Base-by-base conservation (phyloP, 2,113 vertebrate species). In the Sialia sialis region DNA sequence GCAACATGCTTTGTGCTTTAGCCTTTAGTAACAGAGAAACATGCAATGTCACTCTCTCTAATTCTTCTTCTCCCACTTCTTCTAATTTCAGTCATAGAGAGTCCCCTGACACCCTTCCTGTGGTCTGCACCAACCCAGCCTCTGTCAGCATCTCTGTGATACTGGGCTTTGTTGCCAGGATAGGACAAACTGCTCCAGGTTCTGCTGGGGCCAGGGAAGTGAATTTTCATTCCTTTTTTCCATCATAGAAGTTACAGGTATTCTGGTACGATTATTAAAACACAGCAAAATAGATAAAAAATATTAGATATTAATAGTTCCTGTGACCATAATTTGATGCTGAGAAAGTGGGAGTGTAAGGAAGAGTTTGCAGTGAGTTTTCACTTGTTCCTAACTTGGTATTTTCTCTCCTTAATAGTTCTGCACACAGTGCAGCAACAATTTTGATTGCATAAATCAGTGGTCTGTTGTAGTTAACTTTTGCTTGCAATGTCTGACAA, bases 371-470 rank as follows among this genome's bases (percentile, higher is more conserved):
- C 43, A 74, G 36, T n/a, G 25, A 44, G 46, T 36, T 79, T 92
- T 81, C 14, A 43, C 54, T 69, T 43, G 20, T 73, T 97, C 82
- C 89, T 87, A 94, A 87, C 67, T 60, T 91, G 84, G 70, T 60
- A 63, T 84, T 79, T 91, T 76, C 76, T 82, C 46, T 86, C 49
- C 32, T 67, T 80, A 89, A 90, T 49, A 80, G 73, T 56, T 86
- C 56, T 73, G 62, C 48, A 67, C 67, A 62, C 49, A 73, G 49
- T 23, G 39, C 16, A 18, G 44, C 48, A 87, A 62, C 16, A 60
- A 27, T 80, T 93, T 89, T 54, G 49, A 70, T 44, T 70, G 58
- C 84, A 90, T 97, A 96, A 94, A 97, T 97, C 95, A 94, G 9
- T 25, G 27, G 22, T 79, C n/a, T 89, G 49, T 23, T 82, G 76